These are phyloP conservation scores for Ivindomyrus marchei DNA, from an alignment of 2,113 vertebrate species.

Conservation along the genomic window DNA sequence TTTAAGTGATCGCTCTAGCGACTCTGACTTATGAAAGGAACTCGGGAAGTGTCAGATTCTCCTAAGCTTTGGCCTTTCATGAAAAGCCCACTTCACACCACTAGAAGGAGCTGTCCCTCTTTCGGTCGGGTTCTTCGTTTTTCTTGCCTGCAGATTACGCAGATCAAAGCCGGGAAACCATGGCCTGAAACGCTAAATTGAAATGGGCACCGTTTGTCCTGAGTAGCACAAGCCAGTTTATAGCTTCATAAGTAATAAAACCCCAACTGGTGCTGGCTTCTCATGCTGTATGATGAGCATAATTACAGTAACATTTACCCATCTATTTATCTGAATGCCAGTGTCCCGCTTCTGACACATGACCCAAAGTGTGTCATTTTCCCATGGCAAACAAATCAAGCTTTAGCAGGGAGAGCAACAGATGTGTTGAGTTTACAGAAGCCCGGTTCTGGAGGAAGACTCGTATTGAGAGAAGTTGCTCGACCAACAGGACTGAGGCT, in stretches of 20 bases:
- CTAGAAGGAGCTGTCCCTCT: slow-evolving; percentile 15
- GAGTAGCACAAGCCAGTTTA: neutral
- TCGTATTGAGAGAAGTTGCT: too few relatives aligned
- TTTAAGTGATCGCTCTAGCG: neutral
- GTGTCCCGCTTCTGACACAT: neutral
- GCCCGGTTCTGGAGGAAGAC: neutral
- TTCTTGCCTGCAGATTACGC: neutral
- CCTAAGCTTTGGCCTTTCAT: neutral
- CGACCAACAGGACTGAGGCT: neutral
- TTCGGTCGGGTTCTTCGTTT: neutral
- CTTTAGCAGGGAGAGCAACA: neutral
- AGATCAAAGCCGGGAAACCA: neutral
- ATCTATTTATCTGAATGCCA: neutral
- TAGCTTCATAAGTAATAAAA: neutral
- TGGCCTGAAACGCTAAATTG: neutral
- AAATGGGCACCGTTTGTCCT: neutral
- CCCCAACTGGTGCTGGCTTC: neutral
- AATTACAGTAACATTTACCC: neutral
- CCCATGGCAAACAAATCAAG: neutral
- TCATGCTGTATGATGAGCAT: neutral
- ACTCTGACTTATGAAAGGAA: neutral
- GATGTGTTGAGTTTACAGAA: neutral
- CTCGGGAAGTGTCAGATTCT: too few relatives aligned
- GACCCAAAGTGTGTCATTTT: neutral
- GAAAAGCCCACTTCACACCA: neutral